Conservation (phyloP, 1,140 invertebrate genomes). For the Potamilus streckersoni region DNA sequence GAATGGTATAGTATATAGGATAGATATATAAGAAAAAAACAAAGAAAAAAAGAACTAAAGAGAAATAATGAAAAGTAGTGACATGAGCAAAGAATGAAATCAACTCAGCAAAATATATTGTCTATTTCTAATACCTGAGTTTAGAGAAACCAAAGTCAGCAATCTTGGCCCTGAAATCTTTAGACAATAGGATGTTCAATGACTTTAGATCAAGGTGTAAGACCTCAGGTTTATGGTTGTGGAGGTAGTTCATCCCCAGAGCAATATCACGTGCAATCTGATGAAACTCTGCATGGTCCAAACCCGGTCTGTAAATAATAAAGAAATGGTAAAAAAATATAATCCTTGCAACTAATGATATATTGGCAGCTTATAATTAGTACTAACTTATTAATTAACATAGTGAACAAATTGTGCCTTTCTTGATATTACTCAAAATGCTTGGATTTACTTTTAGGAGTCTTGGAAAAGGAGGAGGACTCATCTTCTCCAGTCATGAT, state of each 20-base stretch:
- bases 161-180: constrained; percentile 53
- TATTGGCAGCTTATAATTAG: too few relatives aligned
- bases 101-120: neutral
- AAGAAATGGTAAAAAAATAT: neutral
- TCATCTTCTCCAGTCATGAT: neutral
- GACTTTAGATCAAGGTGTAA: constrained; percentile 63
- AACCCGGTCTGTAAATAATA: constrained; percentile 31
- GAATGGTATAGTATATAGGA: neutral
- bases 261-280: constrained; percentile 57
- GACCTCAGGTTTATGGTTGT: constrained; percentile 57
- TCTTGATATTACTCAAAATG: neutral
- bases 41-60: neutral
- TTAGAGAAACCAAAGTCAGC: constrained; percentile 66
- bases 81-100: neutral
- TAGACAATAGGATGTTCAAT: constrained; percentile 56
- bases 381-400: neutral
- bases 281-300: constrained; percentile 57
- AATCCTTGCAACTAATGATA: neutral
- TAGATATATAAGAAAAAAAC: neutral
- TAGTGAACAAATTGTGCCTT: neutral
- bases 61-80: neutral
- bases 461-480: neutral
- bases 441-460: neutral
- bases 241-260: constrained; percentile 60
- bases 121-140: constrained; percentile 45